Evolutionary conservation across 2,113 vertebrate genomes (phyloP).

Genomic region (Passer domesticus): DNA sequence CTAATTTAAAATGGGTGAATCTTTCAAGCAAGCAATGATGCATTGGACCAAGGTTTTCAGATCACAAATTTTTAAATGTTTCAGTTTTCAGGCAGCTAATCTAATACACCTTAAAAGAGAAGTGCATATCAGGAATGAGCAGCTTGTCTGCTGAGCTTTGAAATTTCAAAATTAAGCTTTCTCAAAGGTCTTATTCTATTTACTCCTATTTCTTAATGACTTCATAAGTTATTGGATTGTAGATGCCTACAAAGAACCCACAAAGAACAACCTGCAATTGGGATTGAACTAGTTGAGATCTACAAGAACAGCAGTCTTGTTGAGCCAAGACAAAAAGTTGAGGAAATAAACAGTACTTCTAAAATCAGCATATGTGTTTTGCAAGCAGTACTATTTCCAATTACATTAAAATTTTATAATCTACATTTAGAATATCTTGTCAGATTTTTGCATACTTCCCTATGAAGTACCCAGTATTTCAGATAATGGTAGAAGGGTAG

Average conservation of each 20-base stretch:
- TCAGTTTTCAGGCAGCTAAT: not conserved
- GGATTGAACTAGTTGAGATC: not conserved
- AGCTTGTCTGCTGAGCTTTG: not conserved
- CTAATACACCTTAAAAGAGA: not conserved
- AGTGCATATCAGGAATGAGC: accelerated
- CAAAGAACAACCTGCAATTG: not conserved
- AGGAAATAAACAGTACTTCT: not conserved
- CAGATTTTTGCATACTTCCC: not conserved
- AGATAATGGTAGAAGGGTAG: not conserved
- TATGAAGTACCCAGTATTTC: not conserved
- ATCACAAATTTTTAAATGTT: not conserved
- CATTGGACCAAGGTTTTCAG: not conserved
- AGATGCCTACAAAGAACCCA: not conserved
- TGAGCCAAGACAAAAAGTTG: not conserved
- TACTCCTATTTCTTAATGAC: not conserved
- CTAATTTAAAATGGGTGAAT: not conserved
- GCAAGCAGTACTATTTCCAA: not conserved
- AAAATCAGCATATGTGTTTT: not conserved
- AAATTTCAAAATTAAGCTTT: not conserved
- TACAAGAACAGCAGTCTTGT: not conserved
- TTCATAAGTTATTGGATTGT: accelerated
- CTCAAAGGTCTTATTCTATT: not conserved
- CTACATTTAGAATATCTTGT: not conserved
- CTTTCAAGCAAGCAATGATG: not conserved
- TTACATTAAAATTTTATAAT: not conserved